Conservation (phyloP, 1,140 invertebrate genomes). For the Drosophila virilis region DNA sequence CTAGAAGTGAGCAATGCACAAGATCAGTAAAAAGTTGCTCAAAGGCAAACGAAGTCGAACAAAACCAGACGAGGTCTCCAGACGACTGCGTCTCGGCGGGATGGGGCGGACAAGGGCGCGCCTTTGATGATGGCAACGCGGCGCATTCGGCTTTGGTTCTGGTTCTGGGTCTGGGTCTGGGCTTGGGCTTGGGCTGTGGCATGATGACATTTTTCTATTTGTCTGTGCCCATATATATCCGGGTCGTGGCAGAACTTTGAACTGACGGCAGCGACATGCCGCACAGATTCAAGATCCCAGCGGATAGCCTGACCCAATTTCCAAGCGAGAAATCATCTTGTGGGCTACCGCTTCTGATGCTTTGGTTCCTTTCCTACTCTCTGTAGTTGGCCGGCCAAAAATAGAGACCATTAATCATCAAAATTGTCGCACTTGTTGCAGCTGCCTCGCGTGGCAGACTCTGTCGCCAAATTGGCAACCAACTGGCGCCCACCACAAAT, state of each 20-base stretch:
- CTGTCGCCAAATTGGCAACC: slow-evolving; percentile 43
- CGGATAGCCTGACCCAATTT: slow-evolving; percentile 39
- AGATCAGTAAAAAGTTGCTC: slow-evolving; percentile 33
- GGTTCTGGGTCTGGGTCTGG: neutral
- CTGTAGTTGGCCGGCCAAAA: slow-evolving; percentile 19
- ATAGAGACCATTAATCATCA: slow-evolving; percentile 43
- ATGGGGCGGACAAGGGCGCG: slow-evolving; percentile 41
- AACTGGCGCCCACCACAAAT: slow-evolving; percentile 37
- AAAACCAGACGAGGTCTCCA: slow-evolving; percentile 8
- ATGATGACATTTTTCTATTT: slow-evolving; percentile 37
- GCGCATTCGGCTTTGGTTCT: slow-evolving; percentile 10
- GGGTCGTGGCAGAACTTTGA: slow-evolving; percentile 46
- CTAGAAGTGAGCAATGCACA: slow-evolving; percentile 1
- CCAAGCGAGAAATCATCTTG: slow-evolving; percentile 10
- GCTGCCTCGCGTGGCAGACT: slow-evolving; percentile 32
- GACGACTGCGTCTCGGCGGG: neutral
- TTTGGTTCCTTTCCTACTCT: neutral
- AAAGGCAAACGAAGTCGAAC: slow-evolving; percentile 4
- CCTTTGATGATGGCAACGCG: slow-evolving; percentile 60
- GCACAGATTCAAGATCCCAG: slow-evolving; percentile 25
- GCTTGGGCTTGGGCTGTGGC: neutral
- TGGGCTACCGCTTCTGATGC: slow-evolving; percentile 27
- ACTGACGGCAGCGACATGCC: slow-evolving; percentile 25
- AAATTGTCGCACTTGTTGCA: slow-evolving; percentile 51
- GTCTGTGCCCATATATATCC: slow-evolving; percentile 25